Evolutionary conservation across 2,888 invertebrate species (phyloP).

Genomic region (Scaptomyza reducta): DNA sequence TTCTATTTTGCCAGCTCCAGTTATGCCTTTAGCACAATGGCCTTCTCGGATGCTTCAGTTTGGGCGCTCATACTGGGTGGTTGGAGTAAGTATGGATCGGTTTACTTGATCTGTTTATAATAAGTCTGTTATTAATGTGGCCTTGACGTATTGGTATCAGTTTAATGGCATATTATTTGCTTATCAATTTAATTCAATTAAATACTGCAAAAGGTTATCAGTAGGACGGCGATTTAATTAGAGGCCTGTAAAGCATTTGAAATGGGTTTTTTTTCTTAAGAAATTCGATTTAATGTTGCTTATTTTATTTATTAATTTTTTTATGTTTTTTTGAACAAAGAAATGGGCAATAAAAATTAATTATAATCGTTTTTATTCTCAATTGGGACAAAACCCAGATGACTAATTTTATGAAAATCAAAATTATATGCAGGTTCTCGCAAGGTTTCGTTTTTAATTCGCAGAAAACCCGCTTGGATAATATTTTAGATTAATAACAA

Average conservation of each 20-base stretch:
- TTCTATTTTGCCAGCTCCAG: slow-evolving; percentile 92
- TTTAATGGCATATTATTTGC: slow-evolving; percentile 5
- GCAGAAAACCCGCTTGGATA: too few relatives aligned
- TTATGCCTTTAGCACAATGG: slow-evolving; percentile 93
- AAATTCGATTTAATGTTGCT: too few relatives aligned
- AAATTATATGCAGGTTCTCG: too few relatives aligned
- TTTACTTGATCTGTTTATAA: neutral
- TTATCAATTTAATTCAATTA: slow-evolving; percentile 56
- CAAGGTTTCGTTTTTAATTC: too few relatives aligned
- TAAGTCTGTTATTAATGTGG: neutral
- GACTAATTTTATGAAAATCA: neutral
- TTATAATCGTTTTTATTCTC: neutral
- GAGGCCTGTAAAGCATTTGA: too few relatives aligned
- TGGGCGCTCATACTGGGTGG: slow-evolving; percentile 79
- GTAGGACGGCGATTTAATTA: neutral
- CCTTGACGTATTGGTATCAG: slow-evolving; percentile 26
- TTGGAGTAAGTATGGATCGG: slow-evolving; percentile 73
- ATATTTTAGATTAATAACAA: neutral
- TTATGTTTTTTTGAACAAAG: neutral
- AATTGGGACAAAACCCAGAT: neutral
- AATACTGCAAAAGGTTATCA: slow-evolving; percentile 35
- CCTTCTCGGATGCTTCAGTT: slow-evolving; percentile 90
- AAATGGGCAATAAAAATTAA: neutral
- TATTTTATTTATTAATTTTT: neutral
- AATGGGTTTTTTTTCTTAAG: too few relatives aligned